Conservation (phyloP, 2,113 vertebrate genomes). For the Ailuropoda melanoleuca region DNA sequence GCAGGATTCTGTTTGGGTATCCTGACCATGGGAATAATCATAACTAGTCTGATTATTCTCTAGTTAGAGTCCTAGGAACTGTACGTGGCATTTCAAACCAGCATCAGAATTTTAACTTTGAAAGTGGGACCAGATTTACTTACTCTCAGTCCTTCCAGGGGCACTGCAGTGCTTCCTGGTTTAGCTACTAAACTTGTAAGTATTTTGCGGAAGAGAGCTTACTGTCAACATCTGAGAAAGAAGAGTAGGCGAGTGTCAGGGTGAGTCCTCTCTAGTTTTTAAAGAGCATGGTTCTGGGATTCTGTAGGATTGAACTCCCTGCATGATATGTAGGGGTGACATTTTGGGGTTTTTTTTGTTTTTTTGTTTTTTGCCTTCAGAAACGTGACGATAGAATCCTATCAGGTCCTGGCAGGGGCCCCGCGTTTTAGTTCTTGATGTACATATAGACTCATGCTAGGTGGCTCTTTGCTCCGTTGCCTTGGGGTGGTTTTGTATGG, state of each 20-base stretch:
- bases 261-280: background rate
- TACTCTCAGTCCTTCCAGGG: background rate
- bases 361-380: background rate
- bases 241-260: background rate
- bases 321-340: too few relatives aligned
- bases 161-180: background rate
- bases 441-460: background rate
- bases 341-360: background rate
- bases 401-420: background rate
- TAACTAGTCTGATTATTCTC: accelerated
- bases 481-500: background rate
- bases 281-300: background rate
- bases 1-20: background rate
- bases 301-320: background rate
- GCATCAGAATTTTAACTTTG: background rate
- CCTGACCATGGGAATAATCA: too few relatives aligned
- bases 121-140: background rate
- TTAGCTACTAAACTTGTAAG: background rate
- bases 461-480: background rate
- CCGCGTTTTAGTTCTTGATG: background rate
- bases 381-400: background rate
- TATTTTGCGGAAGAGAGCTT: background rate
- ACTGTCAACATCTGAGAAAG: background rate
- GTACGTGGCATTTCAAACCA: background rate
- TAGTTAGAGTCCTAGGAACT: background rate